A percentile compares a stretch with the other conserved stretches of the same genome.
Evolutionary conservation across 1,140 invertebrate species (phyloP).

Genomic region (Bombus picipes): DNA sequence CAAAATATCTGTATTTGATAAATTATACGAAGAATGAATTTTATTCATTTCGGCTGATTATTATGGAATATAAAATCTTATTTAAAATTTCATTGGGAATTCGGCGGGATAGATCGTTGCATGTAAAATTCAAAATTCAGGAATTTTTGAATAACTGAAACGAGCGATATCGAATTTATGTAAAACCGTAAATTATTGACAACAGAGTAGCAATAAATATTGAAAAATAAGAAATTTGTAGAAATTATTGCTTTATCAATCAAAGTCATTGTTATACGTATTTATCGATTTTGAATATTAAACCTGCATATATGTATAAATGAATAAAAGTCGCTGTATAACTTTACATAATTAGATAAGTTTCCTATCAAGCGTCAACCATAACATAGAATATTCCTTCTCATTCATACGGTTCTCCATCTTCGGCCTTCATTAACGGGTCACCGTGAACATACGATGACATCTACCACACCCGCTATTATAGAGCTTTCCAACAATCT

Average conservation of each 20-base stretch:
- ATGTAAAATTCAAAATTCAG: neutral
- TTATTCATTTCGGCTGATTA: too few relatives aligned
- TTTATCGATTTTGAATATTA: too few relatives aligned
- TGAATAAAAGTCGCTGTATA: neutral
- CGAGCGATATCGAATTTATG: too few relatives aligned
- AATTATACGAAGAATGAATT: too few relatives aligned
- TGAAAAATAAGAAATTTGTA: neutral
- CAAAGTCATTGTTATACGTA: too few relatives aligned
- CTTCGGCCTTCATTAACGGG: neutral
- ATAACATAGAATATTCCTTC: neutral
- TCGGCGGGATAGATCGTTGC: neutral
- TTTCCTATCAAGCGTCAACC: neutral
- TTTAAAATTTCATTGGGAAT: neutral
- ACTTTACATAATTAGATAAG: neutral
- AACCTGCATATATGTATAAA: too few relatives aligned
- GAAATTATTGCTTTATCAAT: too few relatives aligned
- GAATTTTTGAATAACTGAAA: neutral
- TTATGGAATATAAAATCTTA: too few relatives aligned
- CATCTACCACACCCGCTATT: neutral
- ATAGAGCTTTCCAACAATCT: conserved; percentile 9
- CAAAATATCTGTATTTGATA: too few relatives aligned
- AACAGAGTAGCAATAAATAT: neutral
- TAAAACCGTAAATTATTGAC: neutral
- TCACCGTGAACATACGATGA: conserved; percentile 5
- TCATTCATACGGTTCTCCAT: conserved; percentile 1